Evolutionary conservation across 2,888 invertebrate species (phyloP).

Genomic region (Auanema freiburgensis): DNA sequence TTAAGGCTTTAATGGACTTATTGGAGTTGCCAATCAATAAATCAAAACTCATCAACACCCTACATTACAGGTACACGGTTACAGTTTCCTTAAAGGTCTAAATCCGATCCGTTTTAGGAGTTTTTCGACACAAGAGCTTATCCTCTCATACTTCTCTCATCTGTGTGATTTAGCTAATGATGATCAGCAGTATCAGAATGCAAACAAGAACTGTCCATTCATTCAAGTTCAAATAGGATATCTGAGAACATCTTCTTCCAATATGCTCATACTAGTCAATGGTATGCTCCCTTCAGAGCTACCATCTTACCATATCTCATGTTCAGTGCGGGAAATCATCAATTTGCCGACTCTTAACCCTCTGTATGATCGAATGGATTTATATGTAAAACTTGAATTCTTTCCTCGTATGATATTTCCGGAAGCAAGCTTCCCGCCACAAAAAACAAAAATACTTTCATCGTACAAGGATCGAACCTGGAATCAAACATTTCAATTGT

Average conservation of each 20-base stretch:
- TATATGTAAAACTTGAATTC: constrained; percentile 56
- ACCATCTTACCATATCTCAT: neutral
- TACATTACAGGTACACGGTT: constrained; percentile 12
- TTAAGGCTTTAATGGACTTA: constrained; percentile 19
- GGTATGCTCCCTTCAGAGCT: constrained; percentile 5
- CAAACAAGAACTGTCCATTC: constrained; percentile 17
- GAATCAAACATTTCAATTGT: constrained; percentile 22
- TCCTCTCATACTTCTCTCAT: constrained; percentile 34
- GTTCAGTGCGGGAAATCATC: constrained; percentile 38
- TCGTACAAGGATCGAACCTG: constrained; percentile 23
- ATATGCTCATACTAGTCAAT: constrained; percentile 15
- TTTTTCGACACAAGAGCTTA: constrained; percentile 38
- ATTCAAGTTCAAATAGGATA: neutral
- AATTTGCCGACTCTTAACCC: constrained; percentile 38
- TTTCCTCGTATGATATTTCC: constrained; percentile 50
- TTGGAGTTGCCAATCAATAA: constrained; percentile 6
- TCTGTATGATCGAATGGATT: constrained; percentile 41
- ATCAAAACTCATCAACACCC: constrained; percentile 11
- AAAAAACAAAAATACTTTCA: constrained; percentile 47
- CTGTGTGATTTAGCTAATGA: constrained; percentile 25
- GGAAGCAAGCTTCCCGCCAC: constrained; percentile 35
- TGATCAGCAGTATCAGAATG: constrained; percentile 11
- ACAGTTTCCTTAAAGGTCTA: neutral
- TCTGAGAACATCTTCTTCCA: neutral
- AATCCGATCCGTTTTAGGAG: constrained; percentile 19